Evolutionary conservation across 2,888 invertebrate genomes (phyloP).

Genomic region (Heliconius sara): DNA sequence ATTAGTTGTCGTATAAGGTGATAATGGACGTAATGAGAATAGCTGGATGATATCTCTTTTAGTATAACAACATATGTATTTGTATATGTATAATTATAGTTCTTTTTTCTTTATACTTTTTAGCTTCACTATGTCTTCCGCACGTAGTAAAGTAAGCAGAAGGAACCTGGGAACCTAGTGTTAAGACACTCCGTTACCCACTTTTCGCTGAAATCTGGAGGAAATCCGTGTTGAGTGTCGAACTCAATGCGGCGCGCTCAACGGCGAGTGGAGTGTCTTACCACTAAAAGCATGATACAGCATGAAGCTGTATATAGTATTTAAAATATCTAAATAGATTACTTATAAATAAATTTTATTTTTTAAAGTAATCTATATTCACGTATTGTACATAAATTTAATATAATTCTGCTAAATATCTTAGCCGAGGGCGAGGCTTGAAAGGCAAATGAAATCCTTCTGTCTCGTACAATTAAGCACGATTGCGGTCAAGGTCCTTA

Average conservation of each 20-base stretch:
- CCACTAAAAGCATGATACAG: no score
- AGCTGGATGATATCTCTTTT: background rate
- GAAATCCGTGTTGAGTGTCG: background rate
- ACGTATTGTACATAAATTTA: background rate
- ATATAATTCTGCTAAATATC: conserved; percentile 12
- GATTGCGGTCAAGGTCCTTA: conserved; percentile 29
- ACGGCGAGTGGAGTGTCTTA: no score
- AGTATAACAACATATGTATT: background rate
- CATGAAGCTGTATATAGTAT: no score
- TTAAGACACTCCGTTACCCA: background rate
- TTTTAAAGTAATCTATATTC: background rate
- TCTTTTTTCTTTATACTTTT: background rate
- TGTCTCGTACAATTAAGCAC: conserved; percentile 29
- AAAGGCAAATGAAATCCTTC: conserved; percentile 29
- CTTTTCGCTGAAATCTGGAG: background rate
- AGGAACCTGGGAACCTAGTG: background rate
- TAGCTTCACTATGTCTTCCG: background rate
- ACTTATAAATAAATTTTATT: background rate
- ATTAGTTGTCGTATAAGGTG: conserved; percentile 41
- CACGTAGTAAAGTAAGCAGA: background rate
- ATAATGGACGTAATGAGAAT: conserved; percentile 43
- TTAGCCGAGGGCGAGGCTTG: background rate
- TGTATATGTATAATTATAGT: background rate
- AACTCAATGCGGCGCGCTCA: background rate
- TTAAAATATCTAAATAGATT: no score